phyloP scores from a whole-genome alignment of 2,797 vertebrate species.

The Anabacerthia variegaticeps region DNA sequence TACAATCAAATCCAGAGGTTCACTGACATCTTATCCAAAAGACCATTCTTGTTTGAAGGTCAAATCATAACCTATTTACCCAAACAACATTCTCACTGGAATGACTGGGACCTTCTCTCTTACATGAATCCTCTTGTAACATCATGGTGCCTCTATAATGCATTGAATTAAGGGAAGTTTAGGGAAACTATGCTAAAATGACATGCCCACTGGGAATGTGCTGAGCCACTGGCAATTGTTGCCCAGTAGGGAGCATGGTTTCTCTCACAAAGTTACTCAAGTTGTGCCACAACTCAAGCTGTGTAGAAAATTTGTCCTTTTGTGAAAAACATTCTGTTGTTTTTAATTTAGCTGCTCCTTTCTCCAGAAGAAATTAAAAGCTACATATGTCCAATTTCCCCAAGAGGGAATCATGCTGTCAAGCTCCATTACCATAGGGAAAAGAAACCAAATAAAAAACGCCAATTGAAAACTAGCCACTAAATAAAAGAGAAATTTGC shows the following conservation, averaged over 20 bases:
- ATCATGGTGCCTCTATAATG: background rate
- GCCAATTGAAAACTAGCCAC: background rate
- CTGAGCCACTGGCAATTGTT: conserved; percentile 4
- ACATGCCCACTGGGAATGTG: background rate
- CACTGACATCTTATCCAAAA: background rate
- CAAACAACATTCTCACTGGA: background rate
- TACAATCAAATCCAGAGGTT: background rate
- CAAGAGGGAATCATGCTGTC: conserved; percentile 21
- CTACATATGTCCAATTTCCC: conserved; percentile 46
- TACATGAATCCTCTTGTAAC: background rate
- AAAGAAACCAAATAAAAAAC: background rate
- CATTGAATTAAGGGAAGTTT: background rate
- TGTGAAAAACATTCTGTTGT: conserved; percentile 33
- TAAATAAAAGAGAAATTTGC: background rate
- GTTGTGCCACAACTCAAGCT: conserved; percentile 28
- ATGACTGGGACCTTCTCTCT: background rate
- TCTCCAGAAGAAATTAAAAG: conserved; percentile 53
- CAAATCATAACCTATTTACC: background rate
- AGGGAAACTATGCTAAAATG: background rate
- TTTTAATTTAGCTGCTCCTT: conserved; percentile 51
- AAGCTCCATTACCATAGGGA: background rate
- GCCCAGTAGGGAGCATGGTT: background rate
- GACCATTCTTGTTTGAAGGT: background rate
- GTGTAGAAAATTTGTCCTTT: conserved; percentile 22
- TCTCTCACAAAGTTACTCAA: conserved; percentile 28